phyloP scores from a whole-genome alignment of 2,888 invertebrate genomes.

The Melinaea menophilus region DNA sequence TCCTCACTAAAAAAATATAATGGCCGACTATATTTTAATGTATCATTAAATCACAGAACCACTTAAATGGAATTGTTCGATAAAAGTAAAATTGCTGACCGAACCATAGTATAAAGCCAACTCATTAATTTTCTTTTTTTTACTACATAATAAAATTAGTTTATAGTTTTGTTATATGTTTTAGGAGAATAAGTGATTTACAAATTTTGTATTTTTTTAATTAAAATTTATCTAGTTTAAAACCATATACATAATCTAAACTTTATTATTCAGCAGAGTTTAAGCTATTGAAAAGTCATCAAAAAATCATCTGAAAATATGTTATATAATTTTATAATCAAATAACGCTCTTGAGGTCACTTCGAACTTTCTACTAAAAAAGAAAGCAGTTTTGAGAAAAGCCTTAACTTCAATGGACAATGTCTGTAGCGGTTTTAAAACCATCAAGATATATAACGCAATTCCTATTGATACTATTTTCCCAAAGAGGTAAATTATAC shows the following conservation, averaged over 20 bases:
- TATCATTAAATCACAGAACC: conserved; percentile 1
- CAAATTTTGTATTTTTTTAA: no score
- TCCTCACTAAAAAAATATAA: not conserved
- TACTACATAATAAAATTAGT: conserved; percentile 6
- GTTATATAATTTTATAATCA: no score
- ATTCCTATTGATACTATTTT: conserved; percentile 29
- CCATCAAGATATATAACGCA: conserved; percentile 25
- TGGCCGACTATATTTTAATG: not conserved
- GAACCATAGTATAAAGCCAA: not conserved
- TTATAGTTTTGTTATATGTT: not conserved
- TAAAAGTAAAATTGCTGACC: conserved; percentile 4
- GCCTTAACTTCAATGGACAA: not conserved
- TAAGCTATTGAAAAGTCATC: no score
- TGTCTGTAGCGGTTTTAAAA: conserved; percentile 15
- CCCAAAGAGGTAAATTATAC: conserved; percentile 30
- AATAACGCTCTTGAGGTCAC: no score
- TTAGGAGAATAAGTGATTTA: no score
- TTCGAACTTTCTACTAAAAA: no score
- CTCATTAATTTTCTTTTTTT: not conserved
- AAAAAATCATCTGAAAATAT: no score
- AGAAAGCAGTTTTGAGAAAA: no score
- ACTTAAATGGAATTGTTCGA: conserved; percentile 3
- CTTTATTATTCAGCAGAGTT: no score
- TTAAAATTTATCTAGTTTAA: no score
- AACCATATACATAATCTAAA: no score